Conservation (phyloP, 1,140 invertebrate genomes). For the Bombus pascuorum region DNA sequence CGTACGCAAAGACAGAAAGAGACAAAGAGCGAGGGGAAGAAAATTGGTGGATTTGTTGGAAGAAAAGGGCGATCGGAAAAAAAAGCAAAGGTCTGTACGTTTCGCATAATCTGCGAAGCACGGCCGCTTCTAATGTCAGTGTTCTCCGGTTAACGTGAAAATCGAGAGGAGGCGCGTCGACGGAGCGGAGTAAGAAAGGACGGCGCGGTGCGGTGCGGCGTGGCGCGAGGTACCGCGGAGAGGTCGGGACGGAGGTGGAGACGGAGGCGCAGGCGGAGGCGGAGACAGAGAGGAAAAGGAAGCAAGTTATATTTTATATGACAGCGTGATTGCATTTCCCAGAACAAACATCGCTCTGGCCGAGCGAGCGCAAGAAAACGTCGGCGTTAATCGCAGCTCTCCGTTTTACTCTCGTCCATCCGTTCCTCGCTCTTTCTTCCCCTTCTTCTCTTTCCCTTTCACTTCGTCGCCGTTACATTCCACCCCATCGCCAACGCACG, state of each 20-base stretch:
- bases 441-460: not conserved
- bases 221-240: not conserved
- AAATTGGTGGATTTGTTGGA: conserved; percentile 38
- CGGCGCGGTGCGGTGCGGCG: not conserved
- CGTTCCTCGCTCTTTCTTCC: not conserved
- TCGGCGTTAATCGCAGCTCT: conserved; percentile 68
- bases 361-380: conserved; percentile 66
- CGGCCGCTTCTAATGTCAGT: conserved; percentile 58
- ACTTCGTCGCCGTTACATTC: not conserved
- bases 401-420: not conserved
- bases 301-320: conserved; percentile 75
- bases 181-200: conserved; percentile 15
- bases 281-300: conserved; percentile 63
- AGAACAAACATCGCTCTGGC: conserved; percentile 74
- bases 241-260: conserved; percentile 18
- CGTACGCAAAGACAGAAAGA: not conserved
- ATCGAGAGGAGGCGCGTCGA: conserved; percentile 59
- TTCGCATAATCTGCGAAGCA: conserved; percentile 61
- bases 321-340: conserved; percentile 76
- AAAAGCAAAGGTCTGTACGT: conserved; percentile 39
- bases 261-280: conserved; percentile 10
- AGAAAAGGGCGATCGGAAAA: conserved; percentile 39
- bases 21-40: not conserved
- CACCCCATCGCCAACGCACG: no score
- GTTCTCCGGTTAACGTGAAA: conserved; percentile 60